Conservation (phyloP, 2,797 vertebrate species). For the Onychomys torridus region DNA sequence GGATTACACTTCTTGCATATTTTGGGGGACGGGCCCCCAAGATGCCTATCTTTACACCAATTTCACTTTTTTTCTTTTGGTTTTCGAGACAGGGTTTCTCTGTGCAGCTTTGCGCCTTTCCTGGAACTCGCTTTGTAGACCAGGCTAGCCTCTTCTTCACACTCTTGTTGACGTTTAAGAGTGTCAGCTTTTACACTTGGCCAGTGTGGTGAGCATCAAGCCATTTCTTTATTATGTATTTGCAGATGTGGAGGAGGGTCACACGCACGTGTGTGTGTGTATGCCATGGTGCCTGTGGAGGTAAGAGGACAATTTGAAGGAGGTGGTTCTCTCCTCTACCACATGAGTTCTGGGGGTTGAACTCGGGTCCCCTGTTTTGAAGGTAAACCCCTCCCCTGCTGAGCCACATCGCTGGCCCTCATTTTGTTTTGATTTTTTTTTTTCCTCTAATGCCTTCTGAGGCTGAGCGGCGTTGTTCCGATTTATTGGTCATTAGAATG, state of each 20-base stretch:
- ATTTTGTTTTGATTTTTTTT: conserved; percentile 32
- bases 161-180: not conserved
- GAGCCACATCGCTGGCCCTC: not conserved
- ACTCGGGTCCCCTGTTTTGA: not conserved
- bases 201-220: not conserved
- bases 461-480: not conserved
- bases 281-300: not conserved
- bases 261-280: too few relatives aligned
- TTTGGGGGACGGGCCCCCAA: not conserved
- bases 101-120: too few relatives aligned
- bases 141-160: not conserved
- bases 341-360: not conserved
- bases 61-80: too few relatives aligned
- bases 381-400: not conserved
- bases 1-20: too few relatives aligned
- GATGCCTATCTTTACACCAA: not conserved
- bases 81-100: too few relatives aligned
- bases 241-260: not conserved
- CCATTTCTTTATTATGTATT: not conserved
- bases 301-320: not conserved
- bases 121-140: too few relatives aligned
- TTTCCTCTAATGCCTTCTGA: not conserved
- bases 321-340: not conserved
- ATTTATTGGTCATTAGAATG: not conserved
- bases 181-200: not conserved